A percentile compares a stretch with the other conserved stretches of the same genome.
phyloP scores from a whole-genome alignment of 2,888 invertebrate genomes.

The Eilema caniola region DNA sequence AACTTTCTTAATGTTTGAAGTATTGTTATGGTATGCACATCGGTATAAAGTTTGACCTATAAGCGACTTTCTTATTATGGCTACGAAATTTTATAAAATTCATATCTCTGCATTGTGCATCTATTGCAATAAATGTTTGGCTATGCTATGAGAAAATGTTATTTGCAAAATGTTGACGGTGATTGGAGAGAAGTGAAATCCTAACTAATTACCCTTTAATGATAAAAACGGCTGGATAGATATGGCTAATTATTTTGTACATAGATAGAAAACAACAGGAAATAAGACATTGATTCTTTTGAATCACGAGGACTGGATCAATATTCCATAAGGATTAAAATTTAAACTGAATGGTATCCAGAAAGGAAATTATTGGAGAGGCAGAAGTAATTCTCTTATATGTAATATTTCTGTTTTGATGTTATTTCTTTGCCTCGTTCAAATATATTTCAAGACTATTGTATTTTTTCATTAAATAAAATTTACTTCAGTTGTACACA shows the following conservation, averaged over 20 bases:
- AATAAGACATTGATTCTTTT: neutral
- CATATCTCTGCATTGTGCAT: neutral
- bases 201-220: neutral
- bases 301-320: neutral
- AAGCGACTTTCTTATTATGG: neutral
- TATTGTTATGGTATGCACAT: constrained; percentile 23
- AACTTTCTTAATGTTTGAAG: constrained; percentile 32
- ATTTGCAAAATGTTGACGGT: neutral
- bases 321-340: neutral
- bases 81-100: neutral
- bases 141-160: neutral
- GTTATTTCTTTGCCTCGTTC: neutral
- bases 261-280: neutral
- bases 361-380: neutral
- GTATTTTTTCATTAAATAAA: neutral
- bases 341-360: no score
- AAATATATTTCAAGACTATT: no score
- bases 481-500: neutral
- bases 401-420: neutral
- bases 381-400: neutral
- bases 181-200: neutral
- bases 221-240: neutral
- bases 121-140: neutral
- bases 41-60: neutral
- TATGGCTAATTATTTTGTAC: neutral